phyloP scores from a whole-genome alignment of 1,140 invertebrate genomes.

The Philotrypesis tridentata region DNA sequence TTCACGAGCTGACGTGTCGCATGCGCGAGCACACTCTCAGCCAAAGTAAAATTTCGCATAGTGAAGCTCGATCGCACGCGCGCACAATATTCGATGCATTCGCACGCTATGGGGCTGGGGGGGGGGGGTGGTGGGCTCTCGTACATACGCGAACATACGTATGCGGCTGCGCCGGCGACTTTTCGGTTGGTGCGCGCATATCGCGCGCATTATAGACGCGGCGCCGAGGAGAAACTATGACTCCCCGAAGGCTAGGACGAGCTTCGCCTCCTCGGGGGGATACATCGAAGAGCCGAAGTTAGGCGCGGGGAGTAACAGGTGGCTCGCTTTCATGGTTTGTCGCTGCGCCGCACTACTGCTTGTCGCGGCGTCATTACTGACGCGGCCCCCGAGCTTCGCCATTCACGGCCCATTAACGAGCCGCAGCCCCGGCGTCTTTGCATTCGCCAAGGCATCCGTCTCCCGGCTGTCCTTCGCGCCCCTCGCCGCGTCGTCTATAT shows the following conservation, averaged over 20 bases:
- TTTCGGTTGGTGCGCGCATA: background rate
- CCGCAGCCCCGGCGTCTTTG: background rate
- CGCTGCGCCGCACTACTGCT: constrained; percentile 27
- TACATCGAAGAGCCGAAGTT: constrained; percentile 14
- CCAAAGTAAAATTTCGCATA: background rate
- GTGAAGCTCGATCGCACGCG: background rate
- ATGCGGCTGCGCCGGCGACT: background rate
- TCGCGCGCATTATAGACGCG: too few relatives aligned
- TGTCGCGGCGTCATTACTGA: constrained; percentile 14
- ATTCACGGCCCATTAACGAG: constrained; percentile 18
- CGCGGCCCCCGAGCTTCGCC: background rate
- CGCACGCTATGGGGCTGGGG: too few relatives aligned
- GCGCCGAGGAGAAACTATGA: background rate
- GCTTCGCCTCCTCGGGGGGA: background rate
- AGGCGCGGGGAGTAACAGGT: constrained; percentile 59
- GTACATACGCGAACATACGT: too few relatives aligned
- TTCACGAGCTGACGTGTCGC: constrained; percentile 52
- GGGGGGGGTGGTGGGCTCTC: too few relatives aligned
- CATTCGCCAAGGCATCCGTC: background rate
- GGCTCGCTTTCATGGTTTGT: constrained; percentile 54
- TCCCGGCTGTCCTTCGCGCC: too few relatives aligned
- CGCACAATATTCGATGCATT: too few relatives aligned
- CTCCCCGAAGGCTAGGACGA: background rate
- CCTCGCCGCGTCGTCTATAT: too few relatives aligned
- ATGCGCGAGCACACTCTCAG: background rate